Percentiles rank a stretch among this genome's conserved stretches.
These are phyloP conservation scores for Cataglyphis albicans DNA, from an alignment of 2,888 invertebrate species.

Conservation along the genomic window DNA sequence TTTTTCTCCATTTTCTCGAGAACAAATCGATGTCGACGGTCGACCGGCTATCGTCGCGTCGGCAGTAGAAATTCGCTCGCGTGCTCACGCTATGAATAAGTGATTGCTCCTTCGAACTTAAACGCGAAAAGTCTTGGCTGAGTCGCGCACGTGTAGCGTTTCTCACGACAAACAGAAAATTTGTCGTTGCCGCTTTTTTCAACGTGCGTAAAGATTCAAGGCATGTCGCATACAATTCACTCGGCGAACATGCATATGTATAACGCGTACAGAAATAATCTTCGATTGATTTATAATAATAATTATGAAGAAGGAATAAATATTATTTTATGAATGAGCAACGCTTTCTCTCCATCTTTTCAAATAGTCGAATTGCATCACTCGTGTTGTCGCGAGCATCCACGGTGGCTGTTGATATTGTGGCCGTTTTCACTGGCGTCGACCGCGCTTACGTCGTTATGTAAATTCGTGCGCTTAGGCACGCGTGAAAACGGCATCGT, in stretches of 20 bases:
- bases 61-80: slow-evolving; percentile 66
- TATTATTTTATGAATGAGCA: not conserved
- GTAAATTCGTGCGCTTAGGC: slow-evolving; percentile 36
- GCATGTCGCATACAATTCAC: not conserved
- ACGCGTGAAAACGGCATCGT: slow-evolving; percentile 41
- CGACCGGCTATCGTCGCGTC: slow-evolving; percentile 28
- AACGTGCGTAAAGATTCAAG: not conserved
- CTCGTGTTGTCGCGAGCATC: not conserved
- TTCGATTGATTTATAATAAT: not conserved
- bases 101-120: slow-evolving; percentile 73
- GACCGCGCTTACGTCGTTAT: not conserved
- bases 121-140: slow-evolving; percentile 75
- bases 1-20: slow-evolving; percentile 20
- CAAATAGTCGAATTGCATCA: not conserved
- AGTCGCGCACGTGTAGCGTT: slow-evolving; percentile 69
- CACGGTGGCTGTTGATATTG: slow-evolving; percentile 13
- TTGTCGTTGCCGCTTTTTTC: slow-evolving; percentile 43
- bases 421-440: slow-evolving; percentile 23
- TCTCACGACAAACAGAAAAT: slow-evolving; percentile 68
- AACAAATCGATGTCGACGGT: slow-evolving; percentile 45
- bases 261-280: not conserved
- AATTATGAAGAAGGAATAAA: not conserved
- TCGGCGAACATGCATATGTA: not conserved
- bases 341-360: not conserved
- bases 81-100: slow-evolving; percentile 76